phyloP scores from a whole-genome alignment of 2,113 vertebrate genomes.

The Cinclus mexicanus region DNA sequence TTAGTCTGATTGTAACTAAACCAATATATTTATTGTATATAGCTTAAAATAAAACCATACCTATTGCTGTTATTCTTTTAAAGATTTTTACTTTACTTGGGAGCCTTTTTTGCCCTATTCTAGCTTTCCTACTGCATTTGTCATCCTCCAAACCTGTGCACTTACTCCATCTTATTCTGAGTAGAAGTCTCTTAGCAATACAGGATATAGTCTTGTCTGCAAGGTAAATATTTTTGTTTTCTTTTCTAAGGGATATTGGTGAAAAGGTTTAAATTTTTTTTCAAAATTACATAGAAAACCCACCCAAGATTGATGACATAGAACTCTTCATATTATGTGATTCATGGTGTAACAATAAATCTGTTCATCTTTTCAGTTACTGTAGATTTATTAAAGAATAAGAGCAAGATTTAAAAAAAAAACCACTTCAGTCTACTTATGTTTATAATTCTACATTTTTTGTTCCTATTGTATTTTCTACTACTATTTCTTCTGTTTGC shows the following conservation, averaged over 20 bases:
- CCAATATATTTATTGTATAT: background rate
- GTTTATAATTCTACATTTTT: background rate
- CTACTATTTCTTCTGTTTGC: background rate
- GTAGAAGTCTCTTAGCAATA: background rate
- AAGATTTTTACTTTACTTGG: background rate
- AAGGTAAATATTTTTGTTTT: background rate
- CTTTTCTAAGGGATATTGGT: background rate
- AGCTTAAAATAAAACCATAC: background rate
- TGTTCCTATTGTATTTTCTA: background rate
- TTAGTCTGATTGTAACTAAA: background rate
- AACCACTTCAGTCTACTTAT: rapidly evolving
- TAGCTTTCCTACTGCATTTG: background rate
- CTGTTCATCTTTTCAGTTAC: background rate
- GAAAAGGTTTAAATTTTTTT: background rate
- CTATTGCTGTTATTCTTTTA: background rate
- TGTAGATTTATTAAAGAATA: background rate
- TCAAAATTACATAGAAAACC: background rate
- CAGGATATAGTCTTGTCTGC: background rate
- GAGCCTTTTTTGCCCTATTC: background rate
- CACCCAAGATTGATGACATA: background rate
- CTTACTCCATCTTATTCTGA: background rate
- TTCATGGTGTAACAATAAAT: background rate
- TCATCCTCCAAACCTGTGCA: background rate
- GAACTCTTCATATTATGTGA: background rate
- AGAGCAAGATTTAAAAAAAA: background rate